Evolutionary conservation across 1,140 invertebrate species (phyloP), one percentile per base, ranked within the genome.

Genomic region (Oppia nitens): DNA sequence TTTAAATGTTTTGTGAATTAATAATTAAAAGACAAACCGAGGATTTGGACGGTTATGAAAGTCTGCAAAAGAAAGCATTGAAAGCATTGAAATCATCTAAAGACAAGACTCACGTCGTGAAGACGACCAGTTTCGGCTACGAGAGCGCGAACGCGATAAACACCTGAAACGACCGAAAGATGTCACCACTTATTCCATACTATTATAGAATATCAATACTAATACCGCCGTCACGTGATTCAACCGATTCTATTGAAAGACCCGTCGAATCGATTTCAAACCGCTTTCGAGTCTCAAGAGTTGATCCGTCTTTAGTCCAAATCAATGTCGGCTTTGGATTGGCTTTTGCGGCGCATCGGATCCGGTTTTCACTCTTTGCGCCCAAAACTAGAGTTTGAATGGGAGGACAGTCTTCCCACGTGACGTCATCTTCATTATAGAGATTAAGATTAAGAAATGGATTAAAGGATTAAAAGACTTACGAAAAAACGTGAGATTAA

Each of bases 351-450:
- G 83, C 78, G 66, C 91, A 95, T 67, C 79, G 80, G 9, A 93
- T 79, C 70, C 79, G 28, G n/a, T n/a, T n/a, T 58, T 56, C 32
- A 53, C 55, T 23, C 14, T 4, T 4, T 55, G 60, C 79, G 66
- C 81, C 87, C 61, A 85, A 79, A n/a, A 83, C 82, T 0, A 87
- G 83, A 68, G 78, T 83, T 71, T 93, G 89, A 68, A 84, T 81
- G 63, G 74, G 73, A n/a, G 87, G 86, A 0, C 87, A 87, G 69
- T 91, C 81, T 23, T 78, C 79, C 79, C 82, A 92, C 50, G 81
- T 85, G 25, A 92, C 87, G 24, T 83, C 80, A 65, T 85, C 86
- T 89, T 70, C 63, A 76, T 75, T 32, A 48, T 47, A 29, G 14
- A 29, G 40, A 66, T 63, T 59, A 66, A 62, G 12, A 11, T n/a